These are phyloP conservation scores for Pelecanus crispus DNA, from an alignment of 2,113 vertebrate species.

Conservation along the genomic window DNA sequence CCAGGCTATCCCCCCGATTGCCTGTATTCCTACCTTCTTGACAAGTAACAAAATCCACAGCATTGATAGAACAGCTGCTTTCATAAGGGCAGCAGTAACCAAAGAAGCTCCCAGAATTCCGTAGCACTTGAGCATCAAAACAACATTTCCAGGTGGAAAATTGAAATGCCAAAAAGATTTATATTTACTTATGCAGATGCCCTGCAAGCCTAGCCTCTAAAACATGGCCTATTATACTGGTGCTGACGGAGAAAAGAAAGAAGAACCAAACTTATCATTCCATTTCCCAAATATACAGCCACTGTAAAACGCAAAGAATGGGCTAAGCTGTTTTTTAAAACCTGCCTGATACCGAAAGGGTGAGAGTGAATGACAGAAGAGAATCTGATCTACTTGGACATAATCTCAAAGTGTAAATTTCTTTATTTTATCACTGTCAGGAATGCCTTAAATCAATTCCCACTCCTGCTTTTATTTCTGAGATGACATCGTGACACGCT, in stretches of 20 bases:
- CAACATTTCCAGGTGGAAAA: slow-evolving; percentile 63
- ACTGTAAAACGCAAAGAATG: neutral
- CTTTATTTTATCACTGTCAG: neutral
- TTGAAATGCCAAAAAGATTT: slow-evolving; percentile 72
- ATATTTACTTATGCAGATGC: slow-evolving; percentile 49
- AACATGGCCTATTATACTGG: neutral
- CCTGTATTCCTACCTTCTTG: neutral
- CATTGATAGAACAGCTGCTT: slow-evolving; percentile 69
- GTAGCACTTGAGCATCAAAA: slow-evolving; percentile 23
- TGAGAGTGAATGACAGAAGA: neutral
- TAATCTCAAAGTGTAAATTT: neutral
- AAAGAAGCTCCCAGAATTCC: slow-evolving; percentile 40
- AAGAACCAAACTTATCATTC: neutral
- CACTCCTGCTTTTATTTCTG: neutral
- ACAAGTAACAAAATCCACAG: slow-evolving; percentile 38
- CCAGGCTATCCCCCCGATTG: neutral
- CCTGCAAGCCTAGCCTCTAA: slow-evolving; percentile 3
- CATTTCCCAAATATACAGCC: slow-evolving; percentile 1
- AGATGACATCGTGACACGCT: rapidly evolving
- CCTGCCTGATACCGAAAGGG: neutral
- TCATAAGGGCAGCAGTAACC: slow-evolving; percentile 53
- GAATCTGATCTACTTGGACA: neutral
- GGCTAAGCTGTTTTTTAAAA: neutral
- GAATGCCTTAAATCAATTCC: neutral
- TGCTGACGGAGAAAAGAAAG: neutral